phyloP scores from a whole-genome alignment of 2,888 invertebrate genomes.

The Autographa gamma region DNA sequence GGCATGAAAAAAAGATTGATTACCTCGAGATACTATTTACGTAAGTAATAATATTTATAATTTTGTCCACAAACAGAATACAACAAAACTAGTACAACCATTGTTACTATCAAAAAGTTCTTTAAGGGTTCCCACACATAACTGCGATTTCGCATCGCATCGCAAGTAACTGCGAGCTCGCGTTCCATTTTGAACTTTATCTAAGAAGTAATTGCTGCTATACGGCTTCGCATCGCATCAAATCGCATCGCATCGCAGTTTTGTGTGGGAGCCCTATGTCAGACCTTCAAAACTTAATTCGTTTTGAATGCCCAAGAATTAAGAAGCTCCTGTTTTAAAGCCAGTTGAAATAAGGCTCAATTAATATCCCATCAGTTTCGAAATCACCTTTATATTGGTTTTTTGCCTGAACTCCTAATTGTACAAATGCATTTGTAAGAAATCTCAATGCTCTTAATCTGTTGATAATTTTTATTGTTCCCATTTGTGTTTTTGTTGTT shows the following conservation, averaged over 20 bases:
- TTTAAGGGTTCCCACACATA: too few species aligned
- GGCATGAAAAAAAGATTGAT: too few species aligned
- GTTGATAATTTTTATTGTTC: constrained; percentile 4
- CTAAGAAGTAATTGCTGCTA: too few species aligned
- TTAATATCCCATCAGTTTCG: not conserved
- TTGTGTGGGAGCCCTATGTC: too few species aligned
- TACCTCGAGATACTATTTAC: too few species aligned
- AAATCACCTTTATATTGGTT: not conserved
- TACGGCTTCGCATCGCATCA: too few species aligned
- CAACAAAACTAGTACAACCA: not conserved
- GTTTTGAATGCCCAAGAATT: not conserved
- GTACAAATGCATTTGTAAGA: constrained; percentile 4
- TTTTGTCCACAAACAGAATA: too few species aligned
- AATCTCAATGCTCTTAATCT: not conserved
- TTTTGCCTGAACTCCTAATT: constrained; percentile 3
- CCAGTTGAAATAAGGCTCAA: not conserved
- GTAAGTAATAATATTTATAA: too few species aligned
- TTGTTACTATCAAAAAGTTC: not conserved
- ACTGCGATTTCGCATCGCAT: too few species aligned
- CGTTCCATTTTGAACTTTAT: too few species aligned
- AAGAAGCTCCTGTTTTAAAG: constrained; percentile 4
- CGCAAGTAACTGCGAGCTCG: too few species aligned
- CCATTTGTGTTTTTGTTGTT: not conserved
- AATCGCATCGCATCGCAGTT: too few species aligned
- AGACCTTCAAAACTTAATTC: constrained; percentile 4